A percentile compares a stretch with the other conserved stretches of the same genome.
Evolutionary conservation across 2,113 vertebrate genomes (phyloP).

Genomic region (Geothlypis trichas): DNA sequence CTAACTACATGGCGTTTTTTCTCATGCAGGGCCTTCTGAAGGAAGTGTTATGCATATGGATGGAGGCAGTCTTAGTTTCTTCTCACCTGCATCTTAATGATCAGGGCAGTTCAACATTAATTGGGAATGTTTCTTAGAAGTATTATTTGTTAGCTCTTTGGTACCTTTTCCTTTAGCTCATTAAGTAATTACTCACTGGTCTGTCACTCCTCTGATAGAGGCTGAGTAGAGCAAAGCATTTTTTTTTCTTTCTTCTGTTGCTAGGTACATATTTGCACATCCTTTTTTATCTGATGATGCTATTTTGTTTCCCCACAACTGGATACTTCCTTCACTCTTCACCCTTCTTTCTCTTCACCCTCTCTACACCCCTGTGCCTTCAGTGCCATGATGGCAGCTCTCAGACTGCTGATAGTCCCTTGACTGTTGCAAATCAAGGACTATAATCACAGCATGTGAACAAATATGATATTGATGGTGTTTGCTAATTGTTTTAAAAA

Average conservation of each 20-base stretch:
- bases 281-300: background rate
- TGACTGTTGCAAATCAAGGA: background rate
- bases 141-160: background rate
- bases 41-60: background rate
- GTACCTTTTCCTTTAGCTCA: background rate
- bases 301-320: background rate
- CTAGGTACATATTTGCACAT: background rate
- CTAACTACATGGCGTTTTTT: background rate
- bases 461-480: conserved; percentile 18
- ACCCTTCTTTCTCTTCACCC: background rate
- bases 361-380: background rate
- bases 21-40: background rate
- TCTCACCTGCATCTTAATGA: background rate
- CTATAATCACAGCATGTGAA: conserved; percentile 3
- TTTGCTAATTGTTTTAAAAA: background rate
- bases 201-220: background rate
- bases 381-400: background rate
- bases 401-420: background rate
- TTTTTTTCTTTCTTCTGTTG: background rate
- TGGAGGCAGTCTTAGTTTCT: background rate
- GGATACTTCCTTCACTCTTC: background rate
- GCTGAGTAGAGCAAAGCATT: background rate
- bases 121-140: background rate
- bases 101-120: background rate
- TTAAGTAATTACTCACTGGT: background rate